Base-by-base conservation (phyloP, 2,888 invertebrate species). In the Emmelina monodactyla region DNA sequence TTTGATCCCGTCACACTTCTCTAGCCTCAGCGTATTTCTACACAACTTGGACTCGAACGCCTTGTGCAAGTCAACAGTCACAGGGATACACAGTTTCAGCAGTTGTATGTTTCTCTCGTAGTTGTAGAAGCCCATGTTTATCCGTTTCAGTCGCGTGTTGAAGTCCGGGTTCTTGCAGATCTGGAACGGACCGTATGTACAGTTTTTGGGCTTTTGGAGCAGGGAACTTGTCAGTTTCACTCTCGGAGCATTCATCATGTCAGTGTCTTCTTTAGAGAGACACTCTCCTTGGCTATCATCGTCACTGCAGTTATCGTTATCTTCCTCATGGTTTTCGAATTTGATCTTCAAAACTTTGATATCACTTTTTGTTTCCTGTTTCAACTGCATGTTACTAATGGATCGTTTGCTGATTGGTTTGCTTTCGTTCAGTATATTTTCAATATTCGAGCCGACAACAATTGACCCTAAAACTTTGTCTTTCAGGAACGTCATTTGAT, bases 81-180 rank as follows among this genome's bases (percentile, higher is more conserved):
- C 41, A 0, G 75, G 75, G 43, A 67, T 68, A 32, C 71, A 67
- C 16, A 53, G 46, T 44, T 62, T 68, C 1, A 75, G 49, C 2
- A 65, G 49, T 15, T 38, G 40, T n/a, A 67, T 52, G 42, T 78
- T 78, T 12, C 64, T 55, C 11, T 51, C 49, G 1, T 53, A 62
- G 42, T 54, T 61, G 25, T 68, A 60, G 43, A 79, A 79, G 1
- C 72, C 64, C 3, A 55, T 53, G 1, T 58, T 60, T 28, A 79
- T 44, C 34, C 75, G 52, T 47, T 67, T 73, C 6, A 79, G 45
- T 16, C 67, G 51, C 3, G 70, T 73, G 40, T 78, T 79, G 34
- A 78, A 79, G 45, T 79, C 78, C 1, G 78, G 78, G 50, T 79
- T 79, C 49, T 73, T 76, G 38, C 73, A 72, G 3, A 79, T 35